phyloP scores from a whole-genome alignment of 2,113 vertebrate genomes.

The Callipepla californica region DNA sequence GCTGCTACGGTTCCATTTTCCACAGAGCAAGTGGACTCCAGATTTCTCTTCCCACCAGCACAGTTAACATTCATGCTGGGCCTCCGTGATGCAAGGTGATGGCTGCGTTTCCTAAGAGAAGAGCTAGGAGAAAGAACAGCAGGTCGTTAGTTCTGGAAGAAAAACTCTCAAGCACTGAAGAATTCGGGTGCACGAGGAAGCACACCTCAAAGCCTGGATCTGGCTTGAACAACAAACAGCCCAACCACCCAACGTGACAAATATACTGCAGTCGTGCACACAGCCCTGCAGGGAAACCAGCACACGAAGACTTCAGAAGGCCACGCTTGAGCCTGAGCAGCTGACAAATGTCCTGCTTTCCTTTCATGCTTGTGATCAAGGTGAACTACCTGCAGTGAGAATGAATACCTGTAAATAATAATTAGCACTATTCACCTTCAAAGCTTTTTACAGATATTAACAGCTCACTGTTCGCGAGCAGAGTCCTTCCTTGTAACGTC shows the following conservation, averaged over 20 bases:
- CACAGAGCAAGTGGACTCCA: slow-evolving; percentile 48
- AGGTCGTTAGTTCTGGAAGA: neutral
- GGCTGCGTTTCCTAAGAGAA: slow-evolving; percentile 48
- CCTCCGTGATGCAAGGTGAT: slow-evolving; percentile 16
- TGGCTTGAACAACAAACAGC: neutral
- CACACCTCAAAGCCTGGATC: neutral
- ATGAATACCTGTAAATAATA: slow-evolving; percentile 36
- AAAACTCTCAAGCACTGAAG: neutral
- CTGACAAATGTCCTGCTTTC: slow-evolving; percentile 22
- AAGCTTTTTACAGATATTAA: slow-evolving; percentile 43
- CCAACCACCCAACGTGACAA: neutral
- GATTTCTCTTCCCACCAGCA: slow-evolving; percentile 51
- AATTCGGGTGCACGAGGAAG: neutral
- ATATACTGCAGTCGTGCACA: neutral
- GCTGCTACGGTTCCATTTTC: slow-evolving; percentile 39
- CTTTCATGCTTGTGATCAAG: slow-evolving; percentile 55
- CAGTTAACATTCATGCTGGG: slow-evolving; percentile 73
- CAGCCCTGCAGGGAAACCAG: neutral
- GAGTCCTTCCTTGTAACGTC: neutral
- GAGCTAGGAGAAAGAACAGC: slow-evolving; percentile 48
- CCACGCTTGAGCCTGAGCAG: slow-evolving; percentile 7
- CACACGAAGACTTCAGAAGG: slow-evolving; percentile 26
- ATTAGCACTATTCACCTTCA: slow-evolving; percentile 52
- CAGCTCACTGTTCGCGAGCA: neutral
- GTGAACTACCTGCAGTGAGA: neutral